Conservation (phyloP, 1,140 invertebrate species). For the Ceratitis capitata region DNA sequence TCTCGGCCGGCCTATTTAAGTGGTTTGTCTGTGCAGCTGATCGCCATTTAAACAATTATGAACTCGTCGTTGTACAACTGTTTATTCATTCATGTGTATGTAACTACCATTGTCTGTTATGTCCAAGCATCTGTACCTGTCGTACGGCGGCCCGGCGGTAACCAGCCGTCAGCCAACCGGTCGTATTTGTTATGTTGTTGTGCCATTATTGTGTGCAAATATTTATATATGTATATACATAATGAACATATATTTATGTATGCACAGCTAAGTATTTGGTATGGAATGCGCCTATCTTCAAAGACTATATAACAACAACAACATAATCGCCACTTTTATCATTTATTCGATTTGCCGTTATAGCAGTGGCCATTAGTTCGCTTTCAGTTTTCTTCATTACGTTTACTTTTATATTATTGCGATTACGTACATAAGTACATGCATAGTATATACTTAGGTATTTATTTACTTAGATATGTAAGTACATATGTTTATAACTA, state of each 20-base stretch:
- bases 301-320: background rate
- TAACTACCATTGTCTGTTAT: background rate
- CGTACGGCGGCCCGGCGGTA: too few species aligned
- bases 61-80: slow-evolving; percentile 6
- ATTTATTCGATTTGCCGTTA: background rate
- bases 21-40: background rate
- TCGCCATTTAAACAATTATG: slow-evolving; percentile 9
- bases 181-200: background rate
- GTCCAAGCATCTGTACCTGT: background rate
- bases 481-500: background rate
- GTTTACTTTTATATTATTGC: background rate
- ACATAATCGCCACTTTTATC: background rate
- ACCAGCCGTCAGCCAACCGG: background rate
- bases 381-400: slow-evolving; percentile 33
- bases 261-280: background rate
- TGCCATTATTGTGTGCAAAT: background rate
- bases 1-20: background rate
- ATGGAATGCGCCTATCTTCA: background rate
- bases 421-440: background rate
- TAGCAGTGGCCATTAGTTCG: background rate
- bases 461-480: too few species aligned
- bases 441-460: too few species aligned
- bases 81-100: background rate
- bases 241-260: background rate
- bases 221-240: background rate